phyloP scores from a whole-genome alignment of 1,140 invertebrate genomes.

The Papilio glaucus region DNA sequence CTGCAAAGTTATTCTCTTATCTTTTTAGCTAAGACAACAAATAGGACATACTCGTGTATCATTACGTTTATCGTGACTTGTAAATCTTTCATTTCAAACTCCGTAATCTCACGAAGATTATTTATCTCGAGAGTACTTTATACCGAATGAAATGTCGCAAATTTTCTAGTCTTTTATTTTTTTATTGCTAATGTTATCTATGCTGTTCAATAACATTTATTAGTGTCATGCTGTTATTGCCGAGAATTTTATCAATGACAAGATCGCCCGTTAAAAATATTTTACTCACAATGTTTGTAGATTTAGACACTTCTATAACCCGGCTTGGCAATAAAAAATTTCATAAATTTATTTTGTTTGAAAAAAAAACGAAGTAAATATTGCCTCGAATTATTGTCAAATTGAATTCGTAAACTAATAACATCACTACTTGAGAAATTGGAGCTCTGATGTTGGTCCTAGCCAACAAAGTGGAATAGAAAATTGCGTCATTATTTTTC shows the following conservation, averaged over 20 bases:
- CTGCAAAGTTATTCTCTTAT: not conserved
- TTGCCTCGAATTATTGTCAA: not conserved
- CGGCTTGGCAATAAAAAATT: not conserved
- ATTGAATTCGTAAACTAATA: no score
- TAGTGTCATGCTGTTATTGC: constrained; percentile 16
- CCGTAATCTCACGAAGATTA: constrained; percentile 29
- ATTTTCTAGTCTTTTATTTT: constrained; percentile 19
- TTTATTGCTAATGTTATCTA: constrained; percentile 32
- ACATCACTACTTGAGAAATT: not conserved
- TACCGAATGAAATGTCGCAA: constrained; percentile 29
- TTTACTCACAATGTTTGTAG: constrained; percentile 4
- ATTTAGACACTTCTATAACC: not conserved
- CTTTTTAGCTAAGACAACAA: not conserved
- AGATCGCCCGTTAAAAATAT: constrained; percentile 18
- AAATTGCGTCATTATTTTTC: not conserved
- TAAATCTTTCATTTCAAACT: constrained; percentile 33
- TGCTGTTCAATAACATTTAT: constrained; percentile 31
- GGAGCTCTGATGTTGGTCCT: not conserved
- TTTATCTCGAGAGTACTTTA: constrained; percentile 27
- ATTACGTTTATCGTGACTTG: constrained; percentile 24
- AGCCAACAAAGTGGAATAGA: constrained; percentile 6
- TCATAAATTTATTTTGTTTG: not conserved
- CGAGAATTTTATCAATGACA: constrained; percentile 9
- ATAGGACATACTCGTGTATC: not conserved
- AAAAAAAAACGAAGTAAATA: not conserved